Conservation (phyloP, 2,113 vertebrate genomes). For the Patagioenas fasciata region DNA sequence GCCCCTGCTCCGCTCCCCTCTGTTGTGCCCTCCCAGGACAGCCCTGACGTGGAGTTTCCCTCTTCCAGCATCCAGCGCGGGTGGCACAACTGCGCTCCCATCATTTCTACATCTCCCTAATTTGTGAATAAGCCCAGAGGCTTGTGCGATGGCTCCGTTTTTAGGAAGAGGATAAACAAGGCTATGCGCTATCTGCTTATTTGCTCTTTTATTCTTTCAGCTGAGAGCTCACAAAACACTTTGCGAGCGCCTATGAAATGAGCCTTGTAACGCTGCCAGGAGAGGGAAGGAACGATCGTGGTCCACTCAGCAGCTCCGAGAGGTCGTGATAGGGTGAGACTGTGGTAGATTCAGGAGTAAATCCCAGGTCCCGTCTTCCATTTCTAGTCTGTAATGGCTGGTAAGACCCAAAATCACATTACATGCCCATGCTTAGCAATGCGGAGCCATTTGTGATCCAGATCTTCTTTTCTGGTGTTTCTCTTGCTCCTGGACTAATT, state of each 20-base stretch:
- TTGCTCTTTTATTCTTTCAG: conserved; percentile 36
- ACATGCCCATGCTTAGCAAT: too few species aligned
- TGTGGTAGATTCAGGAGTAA: accelerated
- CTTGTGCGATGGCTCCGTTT: background rate
- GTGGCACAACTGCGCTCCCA: background rate
- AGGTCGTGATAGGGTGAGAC: background rate
- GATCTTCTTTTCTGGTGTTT: background rate
- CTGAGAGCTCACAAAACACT: background rate
- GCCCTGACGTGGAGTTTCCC: background rate
- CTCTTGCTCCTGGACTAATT: background rate
- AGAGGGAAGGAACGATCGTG: background rate
- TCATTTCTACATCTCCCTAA: background rate
- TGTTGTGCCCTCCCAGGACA: background rate
- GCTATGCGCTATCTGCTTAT: background rate
- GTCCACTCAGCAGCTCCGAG: background rate
- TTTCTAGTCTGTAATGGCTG: background rate
- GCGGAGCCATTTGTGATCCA: background rate
- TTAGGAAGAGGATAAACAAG: background rate
- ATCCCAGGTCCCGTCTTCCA: background rate
- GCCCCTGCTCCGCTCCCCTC: too few species aligned
- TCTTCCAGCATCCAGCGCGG: background rate
- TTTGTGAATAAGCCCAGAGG: conserved; percentile 55
- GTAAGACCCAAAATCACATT: background rate
- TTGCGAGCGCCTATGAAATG: background rate
- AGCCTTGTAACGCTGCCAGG: background rate